Percentiles rank a stretch among this genome's conserved stretches.
phyloP scores from a whole-genome alignment of 1,140 invertebrate genomes.

The Drosophila lacertosa region DNA sequence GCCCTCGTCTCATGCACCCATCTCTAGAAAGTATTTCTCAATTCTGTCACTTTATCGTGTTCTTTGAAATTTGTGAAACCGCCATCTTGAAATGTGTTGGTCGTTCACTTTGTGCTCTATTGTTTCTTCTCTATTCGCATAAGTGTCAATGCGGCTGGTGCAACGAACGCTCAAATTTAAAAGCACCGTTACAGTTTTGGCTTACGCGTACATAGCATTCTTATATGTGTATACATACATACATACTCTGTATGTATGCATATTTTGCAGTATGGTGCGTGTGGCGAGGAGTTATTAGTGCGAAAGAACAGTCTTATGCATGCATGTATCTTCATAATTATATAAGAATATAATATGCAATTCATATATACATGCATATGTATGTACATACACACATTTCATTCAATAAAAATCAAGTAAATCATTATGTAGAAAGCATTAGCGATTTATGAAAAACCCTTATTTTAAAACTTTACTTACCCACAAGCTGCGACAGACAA shows the following conservation, averaged over 20 bases:
- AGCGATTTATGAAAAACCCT: no score
- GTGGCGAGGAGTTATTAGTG: neutral
- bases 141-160: slow-evolving; percentile 20
- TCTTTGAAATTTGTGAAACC: slow-evolving; percentile 17
- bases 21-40: slow-evolving; percentile 24
- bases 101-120: slow-evolving; percentile 41
- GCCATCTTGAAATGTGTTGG: slow-evolving; percentile 43
- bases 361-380: neutral
- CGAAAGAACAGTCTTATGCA: neutral
- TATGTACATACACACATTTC: neutral
- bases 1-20: neutral
- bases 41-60: slow-evolving; percentile 4
- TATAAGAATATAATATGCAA: neutral
- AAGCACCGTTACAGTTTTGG: slow-evolving; percentile 37
- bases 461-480: slow-evolving; percentile 11
- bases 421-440: no score
- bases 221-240: slow-evolving; percentile 1
- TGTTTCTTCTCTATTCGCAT: slow-evolving; percentile 7
- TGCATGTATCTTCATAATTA: slow-evolving; percentile 8
- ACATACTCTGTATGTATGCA: neutral
- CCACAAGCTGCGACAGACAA: neutral
- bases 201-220: slow-evolving; percentile 6
- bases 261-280: neutral
- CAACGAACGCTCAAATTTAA: slow-evolving; percentile 39
- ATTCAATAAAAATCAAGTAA: no score